Base-by-base conservation (phyloP, 1,140 invertebrate species). In the Halotydeus destructor region DNA sequence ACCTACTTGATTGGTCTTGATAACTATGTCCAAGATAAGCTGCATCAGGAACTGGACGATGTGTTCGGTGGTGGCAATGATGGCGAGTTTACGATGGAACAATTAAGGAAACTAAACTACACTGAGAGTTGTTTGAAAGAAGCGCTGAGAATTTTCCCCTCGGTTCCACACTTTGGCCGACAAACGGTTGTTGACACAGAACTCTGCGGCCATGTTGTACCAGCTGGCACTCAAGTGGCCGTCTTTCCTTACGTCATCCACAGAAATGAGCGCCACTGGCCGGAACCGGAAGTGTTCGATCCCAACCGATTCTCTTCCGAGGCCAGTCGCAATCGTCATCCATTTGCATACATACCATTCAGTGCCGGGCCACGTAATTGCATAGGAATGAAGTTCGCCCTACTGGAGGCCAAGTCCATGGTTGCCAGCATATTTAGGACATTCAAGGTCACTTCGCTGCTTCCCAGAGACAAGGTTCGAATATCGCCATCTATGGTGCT, bases 301-400 rank as follows among this genome's bases (percentile, higher is more conserved):
- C 79, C 80, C 0, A 74, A 81, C 42, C 64, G 76, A 50, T 83
- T 83, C 59, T 54, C 69, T 19, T 65, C 69, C 0, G 9, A 63
- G 66, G 41, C 58, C 58, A 31, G 22, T 50, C 8, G 40, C 49
- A 3, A 50, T 61, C 32, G 57, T 22, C 57, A 66, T 47, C 61
- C 65, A 2, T 61, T 56, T 42, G 50, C 56, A 1, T 61, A 57
- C 45, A 50, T 59, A 25, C 59, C 59, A 3, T 61, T 61, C 44
- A 60, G 58, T 25, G 59, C 58, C 26, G 59, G 59, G 23, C 54
- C 56, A n/a, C 44, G 59, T 21, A 61, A 60, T 43, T 61, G 59
- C 38, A 61, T 60, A 26, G 59, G 59, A 37, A 63, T 60, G 48
- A 65, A 64, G 48, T 72, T 72, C 57, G 69, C 69, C 3, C 40